Conservation (phyloP, 1,140 invertebrate genomes). For the Bradysia coprophila region DNA sequence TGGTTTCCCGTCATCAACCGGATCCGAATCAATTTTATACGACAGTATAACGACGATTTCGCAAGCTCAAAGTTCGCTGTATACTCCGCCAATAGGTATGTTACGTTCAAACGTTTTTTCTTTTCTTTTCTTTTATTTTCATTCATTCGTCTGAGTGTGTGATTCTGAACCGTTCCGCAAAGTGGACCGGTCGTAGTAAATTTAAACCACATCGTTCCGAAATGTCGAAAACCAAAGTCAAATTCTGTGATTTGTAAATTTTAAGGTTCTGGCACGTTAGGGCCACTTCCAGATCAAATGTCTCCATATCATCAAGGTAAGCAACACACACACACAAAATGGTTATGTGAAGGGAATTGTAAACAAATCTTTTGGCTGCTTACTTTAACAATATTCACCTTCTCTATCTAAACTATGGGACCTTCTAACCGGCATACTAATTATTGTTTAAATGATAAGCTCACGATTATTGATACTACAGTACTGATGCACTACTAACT, state of each 20-base stretch:
- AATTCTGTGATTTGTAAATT: too few species aligned
- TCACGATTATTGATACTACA: too few species aligned
- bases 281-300: too few species aligned
- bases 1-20: conserved; percentile 35
- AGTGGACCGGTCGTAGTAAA: too few species aligned
- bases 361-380: conserved; percentile 6
- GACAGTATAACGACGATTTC: conserved; percentile 57
- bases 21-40: conserved; percentile 29
- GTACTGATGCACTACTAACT: too few species aligned
- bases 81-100: conserved; percentile 53
- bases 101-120: conserved; percentile 39
- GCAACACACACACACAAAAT: conserved; percentile 6
- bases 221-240: too few species aligned
- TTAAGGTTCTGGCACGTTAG: too few species aligned
- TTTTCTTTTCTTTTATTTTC: neutral
- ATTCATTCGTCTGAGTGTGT: neutral
- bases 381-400: too few species aligned
- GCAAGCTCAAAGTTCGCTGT: conserved; percentile 49
- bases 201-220: too few species aligned
- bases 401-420: too few species aligned
- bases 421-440: too few species aligned
- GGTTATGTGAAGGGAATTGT: neutral
- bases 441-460: too few species aligned
- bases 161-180: neutral
- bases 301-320: conserved; percentile 47